A percentile compares a stretch with the other conserved stretches of the same genome.
Evolutionary conservation across 2,797 vertebrate genomes (phyloP).

Genomic region (Channallabes apus): DNA sequence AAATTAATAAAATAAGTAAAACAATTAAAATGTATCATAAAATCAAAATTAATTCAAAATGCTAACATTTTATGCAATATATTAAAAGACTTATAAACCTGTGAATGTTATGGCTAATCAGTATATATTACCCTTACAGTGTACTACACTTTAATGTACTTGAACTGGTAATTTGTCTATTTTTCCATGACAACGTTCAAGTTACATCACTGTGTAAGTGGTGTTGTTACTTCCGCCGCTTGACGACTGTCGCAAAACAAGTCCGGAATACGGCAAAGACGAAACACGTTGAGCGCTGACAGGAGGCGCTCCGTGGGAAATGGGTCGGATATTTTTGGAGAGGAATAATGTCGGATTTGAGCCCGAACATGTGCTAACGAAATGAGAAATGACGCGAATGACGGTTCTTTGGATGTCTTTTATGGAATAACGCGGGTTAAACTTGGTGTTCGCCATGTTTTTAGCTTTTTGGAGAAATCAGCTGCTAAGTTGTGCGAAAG

Average conservation of each 20-base stretch:
- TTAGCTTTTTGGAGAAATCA: slow-evolving; percentile 56
- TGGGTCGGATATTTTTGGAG: background rate
- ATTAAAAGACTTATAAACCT: too few species aligned
- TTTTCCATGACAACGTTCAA: background rate
- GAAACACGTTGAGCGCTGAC: slow-evolving; percentile 57
- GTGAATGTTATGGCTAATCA: too few species aligned
- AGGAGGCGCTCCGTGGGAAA: background rate
- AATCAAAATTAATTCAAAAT: too few species aligned
- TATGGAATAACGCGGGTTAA: slow-evolving; percentile 1
- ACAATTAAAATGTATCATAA: too few species aligned
- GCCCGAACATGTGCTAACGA: background rate
- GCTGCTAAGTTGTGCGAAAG: slow-evolving; percentile 51
- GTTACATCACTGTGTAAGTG: too few species aligned
- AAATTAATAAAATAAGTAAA: too few species aligned
- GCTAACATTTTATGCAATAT: too few species aligned
- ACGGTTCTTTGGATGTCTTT: background rate
- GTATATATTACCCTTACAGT: background rate
- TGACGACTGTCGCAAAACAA: slow-evolving; percentile 54
- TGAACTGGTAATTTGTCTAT: background rate
- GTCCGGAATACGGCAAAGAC: slow-evolving; percentile 66
- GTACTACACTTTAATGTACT: too few species aligned
- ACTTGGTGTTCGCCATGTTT: slow-evolving; percentile 47
- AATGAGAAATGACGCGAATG: background rate
- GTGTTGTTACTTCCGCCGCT: background rate
- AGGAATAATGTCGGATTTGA: slow-evolving; percentile 18